Base-by-base conservation (phyloP, 2,888 invertebrate species). In the Perithous albicinctus region DNA sequence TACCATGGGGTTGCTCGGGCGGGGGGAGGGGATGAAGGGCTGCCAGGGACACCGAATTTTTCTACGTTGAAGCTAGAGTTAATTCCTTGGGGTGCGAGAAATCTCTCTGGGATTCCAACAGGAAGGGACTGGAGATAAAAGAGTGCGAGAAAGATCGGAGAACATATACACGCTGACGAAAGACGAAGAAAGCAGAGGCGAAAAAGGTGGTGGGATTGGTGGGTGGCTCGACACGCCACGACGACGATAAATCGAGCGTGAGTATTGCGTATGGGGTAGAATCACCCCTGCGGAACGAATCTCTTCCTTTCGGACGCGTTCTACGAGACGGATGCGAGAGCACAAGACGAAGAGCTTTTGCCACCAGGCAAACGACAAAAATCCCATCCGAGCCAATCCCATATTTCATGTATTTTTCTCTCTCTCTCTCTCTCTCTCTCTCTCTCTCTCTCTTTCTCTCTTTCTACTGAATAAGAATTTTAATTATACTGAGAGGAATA, bases 51-150 rank as follows among this genome's bases (percentile, higher is more conserved):
- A 67, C 41, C 23, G 35, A 10, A 67, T 73, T 73, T 38, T 61
- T 69, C 74, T 26, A 18, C n/a, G 66, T 54, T 59, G 75, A 35
- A 46, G 29, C 26, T 41, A 63, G 48, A 15, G 56, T 75, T 84
- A 83, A 84, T 78, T 80, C 82, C 80, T 43, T 59, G 78, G 78
- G 73, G 80, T 70, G 59, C 59, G 86, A 85, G 83, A 87, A 87
- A 84, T 86, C 87, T 86, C 87, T 84, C 77, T 69, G 72, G 59
- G 66, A 78, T 69, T 56, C n/a, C 23, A 67, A 64, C 80, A 83
- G 78, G 29, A 38, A 61, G 76, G 66, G 64, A 66, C 12, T 29
- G 56, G 10, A 56, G 43, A 67, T n/a, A n/a, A 82, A 73, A 59
- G 38, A 29, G 73, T 35, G n/a, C n/a, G n/a, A 76, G 73, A 54